Evolutionary conservation across 2,888 invertebrate genomes (phyloP).

Genomic region (Dorcus parallelipipedus): DNA sequence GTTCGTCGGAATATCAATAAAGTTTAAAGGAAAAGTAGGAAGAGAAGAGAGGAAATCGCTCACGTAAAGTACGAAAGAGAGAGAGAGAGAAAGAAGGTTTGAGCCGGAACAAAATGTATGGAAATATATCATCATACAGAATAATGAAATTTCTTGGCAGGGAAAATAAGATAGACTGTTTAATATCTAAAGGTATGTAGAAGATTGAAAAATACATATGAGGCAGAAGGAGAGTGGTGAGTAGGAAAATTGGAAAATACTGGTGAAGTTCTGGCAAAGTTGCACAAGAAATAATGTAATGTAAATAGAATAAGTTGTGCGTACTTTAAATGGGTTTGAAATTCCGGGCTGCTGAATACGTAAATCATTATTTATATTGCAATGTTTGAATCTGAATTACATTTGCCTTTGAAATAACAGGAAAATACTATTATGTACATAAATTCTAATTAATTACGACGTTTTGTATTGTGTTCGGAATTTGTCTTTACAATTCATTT

Average conservation of each 20-base stretch:
- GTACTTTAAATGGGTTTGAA: conserved; percentile 32
- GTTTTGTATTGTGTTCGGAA: neutral
- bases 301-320: conserved; percentile 40
- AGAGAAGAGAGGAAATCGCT: neutral
- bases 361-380: conserved; percentile 32
- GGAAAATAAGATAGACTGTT: conserved; percentile 47
- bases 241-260: conserved; percentile 38
- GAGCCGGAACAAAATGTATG: conserved; percentile 26
- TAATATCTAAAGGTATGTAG: conserved; percentile 45
- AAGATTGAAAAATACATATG: conserved; percentile 46
- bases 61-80: conserved; percentile 9
- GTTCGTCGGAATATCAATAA: conserved; percentile 13
- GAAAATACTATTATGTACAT: conserved; percentile 1
- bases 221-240: conserved; percentile 18
- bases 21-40: conserved; percentile 3
- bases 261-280: conserved; percentile 36
- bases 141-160: conserved; percentile 47
- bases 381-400: conserved; percentile 11
- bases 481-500: too few relatives aligned
- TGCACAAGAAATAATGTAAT: conserved; percentile 37
- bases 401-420: conserved; percentile 1
- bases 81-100: conserved; percentile 12
- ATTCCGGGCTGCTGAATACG: conserved; percentile 31
- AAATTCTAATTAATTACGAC: neutral
- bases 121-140: conserved; percentile 47